Percentiles rank a stretch among this genome's conserved stretches.
Evolutionary conservation across 2,888 invertebrate genomes (phyloP).

Genomic region (Eristalis tenax): DNA sequence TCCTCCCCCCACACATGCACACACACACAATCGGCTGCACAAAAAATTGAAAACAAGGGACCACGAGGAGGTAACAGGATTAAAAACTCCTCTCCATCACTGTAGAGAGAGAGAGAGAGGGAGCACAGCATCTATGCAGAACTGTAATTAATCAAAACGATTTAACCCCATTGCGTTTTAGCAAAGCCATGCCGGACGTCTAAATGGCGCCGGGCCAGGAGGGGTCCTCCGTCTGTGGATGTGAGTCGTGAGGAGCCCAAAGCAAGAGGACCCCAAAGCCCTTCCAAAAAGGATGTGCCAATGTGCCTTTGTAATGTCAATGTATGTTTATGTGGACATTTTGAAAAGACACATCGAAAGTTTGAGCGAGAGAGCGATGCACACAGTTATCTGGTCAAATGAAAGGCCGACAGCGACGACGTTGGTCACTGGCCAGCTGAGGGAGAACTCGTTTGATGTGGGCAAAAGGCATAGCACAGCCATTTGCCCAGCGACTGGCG

Average conservation of each 20-base stretch:
- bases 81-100: neutral
- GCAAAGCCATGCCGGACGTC: slow-evolving; percentile 30
- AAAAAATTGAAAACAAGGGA: neutral
- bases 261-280: too few relatives aligned
- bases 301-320: slow-evolving; percentile 48
- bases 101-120: neutral
- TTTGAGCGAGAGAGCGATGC: neutral
- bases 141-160: slow-evolving; percentile 64
- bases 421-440: slow-evolving; percentile 12
- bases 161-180: slow-evolving; percentile 50
- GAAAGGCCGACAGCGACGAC: neutral
- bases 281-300: slow-evolving; percentile 18
- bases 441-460: slow-evolving; percentile 20
- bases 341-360: neutral
- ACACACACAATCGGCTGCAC: neutral
- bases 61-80: neutral
- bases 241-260: neutral
- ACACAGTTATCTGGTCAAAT: slow-evolving; percentile 3
- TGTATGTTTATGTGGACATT: slow-evolving; percentile 44
- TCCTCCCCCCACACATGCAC: neutral
- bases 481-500: neutral
- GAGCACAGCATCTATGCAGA: neutral
- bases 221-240: too few relatives aligned
- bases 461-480: too few relatives aligned
- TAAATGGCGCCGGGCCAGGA: neutral